Base-by-base conservation (phyloP, 2,888 invertebrate genomes). In the Dexiosoma caninum region DNA sequence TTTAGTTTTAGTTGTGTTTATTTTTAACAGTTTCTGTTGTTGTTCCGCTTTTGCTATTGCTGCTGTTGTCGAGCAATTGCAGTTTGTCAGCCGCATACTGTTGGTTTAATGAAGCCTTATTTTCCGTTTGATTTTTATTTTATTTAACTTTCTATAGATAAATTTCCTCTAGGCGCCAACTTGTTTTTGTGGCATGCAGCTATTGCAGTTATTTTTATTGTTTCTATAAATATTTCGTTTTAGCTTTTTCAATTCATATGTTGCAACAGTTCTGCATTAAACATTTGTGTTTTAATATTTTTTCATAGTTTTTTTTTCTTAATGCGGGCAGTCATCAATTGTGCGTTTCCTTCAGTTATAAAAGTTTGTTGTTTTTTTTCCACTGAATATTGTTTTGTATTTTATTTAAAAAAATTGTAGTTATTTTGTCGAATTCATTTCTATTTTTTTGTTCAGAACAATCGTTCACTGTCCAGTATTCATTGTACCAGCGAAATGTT, bases 51-150 rank as follows among this genome's bases (percentile, higher is more conserved):
- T 35, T 64, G 19, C 12, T 64, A 71, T 23, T 69, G 78, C 35
- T 67, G 81, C 44, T 37, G 67, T 70, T 76, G 67, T 71, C 69
- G 74, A 76, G 71, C 77, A 66, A 66, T 77, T 77, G 82, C 72
- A 74, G 59, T 82, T 69, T 62, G 70, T 74, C 72, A 77, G 77
- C 82, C 77, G 69, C 76, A 82, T 77, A 79, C 77, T 79, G 79
- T 69, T 79, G 76, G 64, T 74, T 75, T 66, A 60, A 76, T 67
- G 67, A 32, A 67, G 62, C 67, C 67, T 66, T 53, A 60, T 35
- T 42, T 32, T 55, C 16, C 8, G 35, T 44, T 32, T 21, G 30
- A 9, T 21, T 46, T 23, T 8, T 23, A n/a, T 3, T 46, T 23
- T 66, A 49, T 21, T 21, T 30, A n/a, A n/a, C n/a, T 7, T n/a